phyloP scores from a whole-genome alignment of 2,888 invertebrate genomes.

The Altica lythri region DNA sequence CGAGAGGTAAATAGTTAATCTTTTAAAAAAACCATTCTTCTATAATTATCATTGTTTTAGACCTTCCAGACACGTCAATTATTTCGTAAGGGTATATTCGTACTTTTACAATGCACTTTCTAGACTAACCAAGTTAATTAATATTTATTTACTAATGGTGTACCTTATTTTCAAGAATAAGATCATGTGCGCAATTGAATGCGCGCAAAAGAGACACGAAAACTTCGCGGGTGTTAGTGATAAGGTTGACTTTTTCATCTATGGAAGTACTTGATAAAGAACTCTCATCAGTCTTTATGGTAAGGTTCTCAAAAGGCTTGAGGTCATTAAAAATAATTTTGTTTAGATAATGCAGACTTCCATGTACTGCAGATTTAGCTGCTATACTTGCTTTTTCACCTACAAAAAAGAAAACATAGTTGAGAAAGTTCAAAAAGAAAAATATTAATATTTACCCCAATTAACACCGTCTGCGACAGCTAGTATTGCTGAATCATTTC shows the following conservation, averaged over 20 bases:
- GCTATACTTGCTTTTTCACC: constrained; percentile 80
- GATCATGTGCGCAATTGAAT: constrained; percentile 82
- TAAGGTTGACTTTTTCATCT: constrained; percentile 43
- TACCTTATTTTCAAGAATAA: constrained; percentile 76
- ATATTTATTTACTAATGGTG: too few species aligned
- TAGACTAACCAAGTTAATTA: too few species aligned
- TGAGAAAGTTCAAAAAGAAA: background rate
- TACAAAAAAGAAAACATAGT: constrained; percentile 44
- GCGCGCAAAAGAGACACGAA: constrained; percentile 77
- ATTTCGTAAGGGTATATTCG: too few species aligned
- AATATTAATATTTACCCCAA: constrained; percentile 70
- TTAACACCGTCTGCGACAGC: constrained; percentile 89
- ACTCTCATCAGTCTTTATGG: constrained; percentile 46
- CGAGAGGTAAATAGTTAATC: too few species aligned
- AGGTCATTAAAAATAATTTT: constrained; percentile 65
- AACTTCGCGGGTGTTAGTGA: constrained; percentile 69
- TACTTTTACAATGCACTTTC: constrained; percentile 1
- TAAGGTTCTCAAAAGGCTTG: constrained; percentile 53
- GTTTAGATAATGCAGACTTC: constrained; percentile 81
- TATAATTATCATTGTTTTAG: too few species aligned
- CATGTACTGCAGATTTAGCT: constrained; percentile 84
- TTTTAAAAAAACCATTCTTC: too few species aligned
- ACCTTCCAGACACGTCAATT: too few species aligned
- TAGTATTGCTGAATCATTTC: constrained; percentile 75
- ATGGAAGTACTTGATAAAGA: constrained; percentile 27